Evolutionary conservation across 64 coral and sea anemone species (phyloP), one percentile per base, ranked within the genome.

Genomic region (Stichodactyla mertensii): DNA sequence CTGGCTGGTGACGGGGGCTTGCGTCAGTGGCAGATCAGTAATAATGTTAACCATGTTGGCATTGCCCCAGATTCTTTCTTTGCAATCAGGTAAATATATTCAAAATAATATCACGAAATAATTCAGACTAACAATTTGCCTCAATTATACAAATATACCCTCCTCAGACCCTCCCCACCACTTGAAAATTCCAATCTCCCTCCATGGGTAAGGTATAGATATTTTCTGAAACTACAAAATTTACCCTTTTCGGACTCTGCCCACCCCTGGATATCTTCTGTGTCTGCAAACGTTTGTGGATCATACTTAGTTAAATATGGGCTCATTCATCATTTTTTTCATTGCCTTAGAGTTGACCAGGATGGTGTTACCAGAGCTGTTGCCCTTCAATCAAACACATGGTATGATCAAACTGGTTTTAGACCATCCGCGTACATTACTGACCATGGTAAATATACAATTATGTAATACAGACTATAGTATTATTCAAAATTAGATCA

Each of bases 61-160:
- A 91, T 92, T 82, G 94, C 89, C 1, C 94, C 94, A 80, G 88
- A 97, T 19, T 97, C 94, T 3, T 97, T 97, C 57, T 97, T 97
- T 64, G 94, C 94, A 53, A 97, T 97, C 55, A 77, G 91, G 94
- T 97, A 59, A 70, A 81, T 4, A 45, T 45, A 45, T 45, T 45
- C 36, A 45, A 45, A 45, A 45, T 45, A 45, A 45, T 45, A 2
- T 45, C 36, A 45, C 1, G 36, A 45, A 45, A 59, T 59, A 59
- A 2, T 59, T 59, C 9, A 59, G 57, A 59, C 15, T 59, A 59
- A 59, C 15, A 16, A 13, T 61, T 61, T 61, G 1, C 58, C 16
- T 0, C 1, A 66, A 66, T 7, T n/a, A 66, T 6, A 66, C 36
- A 20, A 66, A 9, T 66, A 66, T n/a, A n/a, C 18, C 19, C 2